A percentile compares a stretch with the other conserved stretches of the same genome.
Evolutionary conservation across 2,113 vertebrate genomes (phyloP).

Genomic region (Ia io): DNA sequence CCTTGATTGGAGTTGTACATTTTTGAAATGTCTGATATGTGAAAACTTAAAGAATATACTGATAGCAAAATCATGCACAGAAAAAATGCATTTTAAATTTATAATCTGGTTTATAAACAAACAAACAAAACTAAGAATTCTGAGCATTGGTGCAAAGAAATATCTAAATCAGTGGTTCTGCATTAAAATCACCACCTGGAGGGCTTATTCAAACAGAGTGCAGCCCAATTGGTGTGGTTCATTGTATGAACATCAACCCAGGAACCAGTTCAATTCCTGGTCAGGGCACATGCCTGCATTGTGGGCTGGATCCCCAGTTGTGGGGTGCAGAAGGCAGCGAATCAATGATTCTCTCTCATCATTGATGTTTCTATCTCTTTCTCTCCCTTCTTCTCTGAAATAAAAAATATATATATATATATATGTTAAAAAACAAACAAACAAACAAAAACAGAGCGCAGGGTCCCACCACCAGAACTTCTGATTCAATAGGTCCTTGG

Average conservation of each 20-base stretch:
- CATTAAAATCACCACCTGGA: background rate
- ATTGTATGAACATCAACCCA: no score
- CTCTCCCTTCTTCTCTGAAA: no score
- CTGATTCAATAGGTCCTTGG: background rate
- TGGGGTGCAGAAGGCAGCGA: no score
- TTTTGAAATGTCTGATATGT: constrained; percentile 8
- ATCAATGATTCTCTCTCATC: no score
- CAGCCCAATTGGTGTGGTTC: background rate
- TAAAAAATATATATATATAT: no score
- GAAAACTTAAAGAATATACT: background rate
- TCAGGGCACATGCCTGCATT: no score
- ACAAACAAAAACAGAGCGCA: no score
- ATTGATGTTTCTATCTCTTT: no score
- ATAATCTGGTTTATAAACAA: background rate
- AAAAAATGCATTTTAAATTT: background rate
- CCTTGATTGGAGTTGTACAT: background rate
- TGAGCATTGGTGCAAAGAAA: background rate
- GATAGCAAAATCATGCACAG: background rate
- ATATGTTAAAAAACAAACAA: no score
- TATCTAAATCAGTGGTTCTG: background rate
- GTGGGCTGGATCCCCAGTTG: no score
- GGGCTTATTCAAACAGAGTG: background rate
- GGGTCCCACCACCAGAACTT: background rate
- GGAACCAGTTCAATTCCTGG: no score
- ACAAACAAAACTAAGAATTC: background rate